Percentiles rank a stretch among this genome's conserved stretches.
Evolutionary conservation across 2,888 invertebrate genomes (phyloP).

Genomic region (Crematogaster levior): DNA sequence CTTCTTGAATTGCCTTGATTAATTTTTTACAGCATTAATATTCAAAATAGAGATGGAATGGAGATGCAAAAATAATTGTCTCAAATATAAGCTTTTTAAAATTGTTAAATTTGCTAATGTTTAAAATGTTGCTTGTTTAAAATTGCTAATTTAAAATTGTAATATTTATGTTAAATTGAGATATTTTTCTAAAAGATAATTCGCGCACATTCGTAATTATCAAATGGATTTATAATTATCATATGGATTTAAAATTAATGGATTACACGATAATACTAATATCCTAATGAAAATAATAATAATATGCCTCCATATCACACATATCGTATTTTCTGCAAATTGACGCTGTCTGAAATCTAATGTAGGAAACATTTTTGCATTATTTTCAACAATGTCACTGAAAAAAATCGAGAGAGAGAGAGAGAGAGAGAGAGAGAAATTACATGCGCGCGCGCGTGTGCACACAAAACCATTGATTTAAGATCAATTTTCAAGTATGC

Average conservation of each 20-base stretch:
- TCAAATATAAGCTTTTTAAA: neutral
- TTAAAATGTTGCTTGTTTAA: too few relatives aligned
- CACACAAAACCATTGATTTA: neutral
- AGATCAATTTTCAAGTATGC: neutral
- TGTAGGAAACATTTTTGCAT: neutral
- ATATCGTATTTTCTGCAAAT: conserved; percentile 6
- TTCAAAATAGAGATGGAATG: neutral
- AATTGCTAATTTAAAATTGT: neutral
- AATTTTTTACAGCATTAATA: neutral
- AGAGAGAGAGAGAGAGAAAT: too few relatives aligned
- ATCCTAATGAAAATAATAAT: conserved; percentile 11
- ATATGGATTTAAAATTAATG: too few relatives aligned
- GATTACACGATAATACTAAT: neutral
- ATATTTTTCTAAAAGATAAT: neutral
- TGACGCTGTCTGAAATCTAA: conserved; percentile 1
- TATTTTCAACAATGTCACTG: neutral
- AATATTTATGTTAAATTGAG: neutral
- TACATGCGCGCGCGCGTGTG: too few relatives aligned
- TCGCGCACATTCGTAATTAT: neutral
- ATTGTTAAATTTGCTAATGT: too few relatives aligned
- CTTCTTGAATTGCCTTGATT: neutral
- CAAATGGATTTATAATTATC: too few relatives aligned
- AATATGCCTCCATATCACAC: neutral
- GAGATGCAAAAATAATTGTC: neutral
- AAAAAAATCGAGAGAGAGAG: too few relatives aligned